Base-by-base conservation (phyloP, 2,113 vertebrate species). In the Procapra przewalskii region DNA sequence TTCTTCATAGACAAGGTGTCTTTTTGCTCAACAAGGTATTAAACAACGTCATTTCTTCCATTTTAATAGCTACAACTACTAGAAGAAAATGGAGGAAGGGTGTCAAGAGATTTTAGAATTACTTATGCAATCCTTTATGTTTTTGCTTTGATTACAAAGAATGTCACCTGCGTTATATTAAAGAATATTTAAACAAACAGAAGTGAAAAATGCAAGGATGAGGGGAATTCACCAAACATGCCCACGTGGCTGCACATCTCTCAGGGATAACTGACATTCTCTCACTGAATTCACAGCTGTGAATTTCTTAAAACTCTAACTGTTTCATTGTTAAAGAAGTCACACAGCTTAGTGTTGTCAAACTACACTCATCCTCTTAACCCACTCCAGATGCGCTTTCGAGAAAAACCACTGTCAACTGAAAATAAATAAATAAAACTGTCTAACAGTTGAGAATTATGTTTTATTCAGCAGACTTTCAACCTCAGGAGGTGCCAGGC, bases 71-170 rank as follows among this genome's bases (percentile, higher is more conserved):
- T 25, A 19, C 59, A 57, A 50, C 33, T 16, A 92, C 59, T 52
- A 86, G 84, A 92, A 96, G 88, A 77, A 93, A 96, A 92, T 10
- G 71, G 7, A 71, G 6, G 50, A 71, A 62, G 9, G 31, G 13
- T 71, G 75, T 55, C 67, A 93, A 59, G 27, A 52, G n/a, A 43
- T 54, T 87, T 97, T 87, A 83, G 21, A 92, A 96, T 57, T 71
- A 33, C 4, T 93, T 81, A 94, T 48, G 59, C n/a, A 19, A 92
- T 93, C 19, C 50, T 87, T 77, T 67, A 81, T 71, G 59, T 19
- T 81, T 94, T 93, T 93, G 40, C 27, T 95, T 96, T 87, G 75
- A 71, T 91, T 96, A 64, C 36, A 93, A 93, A 84, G 10, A 40
- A 15, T 36, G 52, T 17, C 14, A 10, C 23, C 12, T 25, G 8